Percentiles rank a stretch among this genome's conserved stretches.
Conservation (phyloP, 2,888 invertebrate species). For the Notodonta ziczac region DNA sequence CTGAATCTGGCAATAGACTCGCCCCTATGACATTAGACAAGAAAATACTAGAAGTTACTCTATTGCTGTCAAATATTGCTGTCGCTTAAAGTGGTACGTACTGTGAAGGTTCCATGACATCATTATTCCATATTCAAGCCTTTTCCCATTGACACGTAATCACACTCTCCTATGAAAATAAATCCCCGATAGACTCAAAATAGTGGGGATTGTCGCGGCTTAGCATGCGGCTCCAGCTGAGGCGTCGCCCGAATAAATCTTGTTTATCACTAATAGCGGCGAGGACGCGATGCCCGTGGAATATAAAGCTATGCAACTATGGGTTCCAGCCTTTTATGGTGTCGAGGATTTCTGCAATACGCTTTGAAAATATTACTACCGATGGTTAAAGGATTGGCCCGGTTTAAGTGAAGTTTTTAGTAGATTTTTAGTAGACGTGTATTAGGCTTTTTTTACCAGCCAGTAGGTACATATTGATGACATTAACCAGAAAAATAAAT, state of each 20-base stretch:
- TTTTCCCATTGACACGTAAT: neutral
- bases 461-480: too few species aligned
- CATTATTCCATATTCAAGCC: neutral
- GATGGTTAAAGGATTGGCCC: neutral
- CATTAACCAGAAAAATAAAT: too few species aligned
- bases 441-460: too few species aligned
- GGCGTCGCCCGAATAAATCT: conserved; percentile 33
- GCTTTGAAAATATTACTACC: neutral
- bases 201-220: conserved; percentile 13
- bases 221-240: conserved; percentile 29
- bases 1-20: too few species aligned
- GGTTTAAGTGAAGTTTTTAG: too few species aligned
- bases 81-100: too few species aligned
- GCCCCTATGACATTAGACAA: too few species aligned
- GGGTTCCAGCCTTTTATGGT: neutral
- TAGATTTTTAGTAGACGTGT: too few species aligned
- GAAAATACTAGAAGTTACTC: too few species aligned
- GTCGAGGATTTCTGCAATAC: neutral
- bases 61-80: too few species aligned
- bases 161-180: neutral
- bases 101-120: too few species aligned
- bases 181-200: conserved; percentile 10
- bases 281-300: conserved; percentile 8
- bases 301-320: conserved; percentile 4
- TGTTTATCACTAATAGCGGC: conserved; percentile 39